Evolutionary conservation across 2,113 vertebrate species (phyloP).

Genomic region (Megalops atlanticus): DNA sequence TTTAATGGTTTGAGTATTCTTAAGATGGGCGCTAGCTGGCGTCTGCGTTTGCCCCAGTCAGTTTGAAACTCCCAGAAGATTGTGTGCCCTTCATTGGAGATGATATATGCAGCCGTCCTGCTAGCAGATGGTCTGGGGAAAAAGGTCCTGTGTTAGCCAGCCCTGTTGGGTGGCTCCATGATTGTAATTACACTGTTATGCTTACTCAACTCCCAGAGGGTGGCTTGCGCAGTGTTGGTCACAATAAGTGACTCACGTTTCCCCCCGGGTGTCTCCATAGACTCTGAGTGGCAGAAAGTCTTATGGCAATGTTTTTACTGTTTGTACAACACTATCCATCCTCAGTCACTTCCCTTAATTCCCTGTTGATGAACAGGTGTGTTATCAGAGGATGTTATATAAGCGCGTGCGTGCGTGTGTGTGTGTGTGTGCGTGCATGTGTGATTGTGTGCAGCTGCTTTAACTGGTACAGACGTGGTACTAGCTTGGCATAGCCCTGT

Average conservation of each 20-base stretch:
- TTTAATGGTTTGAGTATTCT: background rate
- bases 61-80: background rate
- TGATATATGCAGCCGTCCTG: background rate
- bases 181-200: background rate
- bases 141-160: background rate
- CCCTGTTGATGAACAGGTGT: background rate
- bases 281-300: background rate
- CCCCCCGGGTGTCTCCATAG: background rate
- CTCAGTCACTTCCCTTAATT: background rate
- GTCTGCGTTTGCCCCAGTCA: background rate
- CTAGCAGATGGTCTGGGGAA: background rate
- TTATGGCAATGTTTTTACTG: background rate
- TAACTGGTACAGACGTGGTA: background rate
- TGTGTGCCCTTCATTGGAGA: background rate
- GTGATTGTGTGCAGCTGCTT: background rate
- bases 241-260: background rate
- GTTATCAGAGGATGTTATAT: background rate
- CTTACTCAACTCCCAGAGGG: background rate
- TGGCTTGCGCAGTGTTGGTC: background rate
- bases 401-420: background rate
- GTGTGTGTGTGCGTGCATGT: background rate
- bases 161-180: background rate
- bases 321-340: constrained; percentile 9
- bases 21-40: background rate
- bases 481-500: background rate